Base-by-base conservation (phyloP, 1,140 invertebrate genomes). In the Palaemon carinicauda region DNA sequence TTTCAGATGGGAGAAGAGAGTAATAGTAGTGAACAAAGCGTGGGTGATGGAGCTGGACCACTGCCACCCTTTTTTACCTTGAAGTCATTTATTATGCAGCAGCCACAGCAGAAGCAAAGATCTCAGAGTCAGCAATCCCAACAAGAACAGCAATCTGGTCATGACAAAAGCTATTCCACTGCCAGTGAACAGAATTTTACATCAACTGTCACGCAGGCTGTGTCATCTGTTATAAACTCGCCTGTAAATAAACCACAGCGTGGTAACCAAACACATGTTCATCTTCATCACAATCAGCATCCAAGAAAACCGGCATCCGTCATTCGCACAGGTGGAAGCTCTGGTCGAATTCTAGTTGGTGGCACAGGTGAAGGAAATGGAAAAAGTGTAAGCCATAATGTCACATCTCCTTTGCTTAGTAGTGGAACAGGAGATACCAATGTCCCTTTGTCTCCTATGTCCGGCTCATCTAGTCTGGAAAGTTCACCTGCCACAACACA, bases 51-150 rank as follows among this genome's bases (percentile, higher is more conserved):
- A 14, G 89, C 75, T 54, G 87, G 79, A 27, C 75, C 89, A 65
- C 71, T 89, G 54, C 89, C 89, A 33, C 89, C 89, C 27, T 89
- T 89, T 74, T 88, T 89, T 41, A 89, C 89, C 24, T 56, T 89
- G 27, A 89, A 89, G 65, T 84, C 85, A n/a, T 89, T 88, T 69
- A 87, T 89, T n/a, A 82, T 87, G 85, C 79, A 81, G 31, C 80
- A 69, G 19, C 79, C 79, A 81, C 85, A 80, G 31, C 75, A 79
- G 31, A 24, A 69, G 21, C 56, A 31, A 24, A 69, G 71, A 83
- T 73, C 52, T 41, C 81, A 83, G 33, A 83, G 33, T 77, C 81
- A 83, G 12, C 71, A 56, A 29, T 21, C 52, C 19, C 52, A 80
- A 60, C 82, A 77, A 50, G 54, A 53, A 52, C 54, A 86, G 24